Percentiles rank a stretch among this genome's conserved stretches.
phyloP scores from a whole-genome alignment of 35 echinoderm and acorn worm genomes.

The Acanthaster planci region DNA sequence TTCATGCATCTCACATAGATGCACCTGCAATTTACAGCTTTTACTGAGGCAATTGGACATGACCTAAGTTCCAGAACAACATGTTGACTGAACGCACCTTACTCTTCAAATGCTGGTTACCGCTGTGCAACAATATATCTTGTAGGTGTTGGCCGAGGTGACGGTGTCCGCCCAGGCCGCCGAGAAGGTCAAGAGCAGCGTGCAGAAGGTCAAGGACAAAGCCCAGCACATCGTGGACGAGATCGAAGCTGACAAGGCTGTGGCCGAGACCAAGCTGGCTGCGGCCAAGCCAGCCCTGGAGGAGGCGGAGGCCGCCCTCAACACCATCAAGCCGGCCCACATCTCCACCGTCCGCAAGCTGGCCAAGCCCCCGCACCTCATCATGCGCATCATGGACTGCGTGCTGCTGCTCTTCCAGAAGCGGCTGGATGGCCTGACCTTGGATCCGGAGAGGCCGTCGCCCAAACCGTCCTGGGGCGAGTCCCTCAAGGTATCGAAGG shows the following conservation, averaged over 20 bases:
- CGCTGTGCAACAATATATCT: not conserved
- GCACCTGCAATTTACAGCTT: no score
- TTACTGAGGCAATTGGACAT: no score
- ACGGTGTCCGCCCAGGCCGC: conserved; percentile 95
- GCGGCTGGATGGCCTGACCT: conserved; percentile 43
- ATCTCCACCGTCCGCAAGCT: conserved; percentile 97
- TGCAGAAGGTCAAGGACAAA: conserved; percentile 97
- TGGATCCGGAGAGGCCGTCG: conserved; percentile 83
- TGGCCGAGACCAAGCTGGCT: conserved; percentile 84
- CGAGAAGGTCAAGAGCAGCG: conserved; percentile 85
- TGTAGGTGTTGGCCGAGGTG: conserved; percentile 91
- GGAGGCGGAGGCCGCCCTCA: conserved; percentile 86
- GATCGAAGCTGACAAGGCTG: conserved; percentile 86
- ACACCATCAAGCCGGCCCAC: conserved; percentile 96
- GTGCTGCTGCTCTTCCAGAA: conserved; percentile 89
- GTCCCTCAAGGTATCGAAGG: conserved; percentile 76
- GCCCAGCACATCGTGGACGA: conserved; percentile 95
- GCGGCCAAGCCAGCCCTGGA: conserved; percentile 93
- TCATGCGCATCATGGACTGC: conserved; percentile 98
- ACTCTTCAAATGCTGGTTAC: no score
- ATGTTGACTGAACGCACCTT: no score
- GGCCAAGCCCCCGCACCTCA: conserved; percentile 96
- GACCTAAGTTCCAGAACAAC: no score
- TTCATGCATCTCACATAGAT: no score
- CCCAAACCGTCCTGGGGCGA: conserved; percentile 93